Evolutionary conservation across 2,888 invertebrate species (phyloP), one percentile per base, ranked within the genome.

Genomic region (Rugalucina vietnamica): DNA sequence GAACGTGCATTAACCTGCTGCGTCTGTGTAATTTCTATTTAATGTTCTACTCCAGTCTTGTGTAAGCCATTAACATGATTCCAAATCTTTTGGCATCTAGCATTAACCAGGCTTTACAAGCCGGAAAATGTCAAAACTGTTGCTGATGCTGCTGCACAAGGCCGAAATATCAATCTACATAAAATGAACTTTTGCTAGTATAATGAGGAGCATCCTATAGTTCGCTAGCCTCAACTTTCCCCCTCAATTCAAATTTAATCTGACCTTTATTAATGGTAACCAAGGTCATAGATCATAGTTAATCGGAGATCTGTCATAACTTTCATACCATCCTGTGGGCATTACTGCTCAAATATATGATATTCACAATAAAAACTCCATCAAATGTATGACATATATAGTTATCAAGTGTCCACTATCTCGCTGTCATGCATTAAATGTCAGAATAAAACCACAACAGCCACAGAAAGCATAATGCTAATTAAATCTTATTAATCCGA

Each of bases 201-300:
- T n/a, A 54, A 54, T 18, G n/a, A 8, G n/a, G n/a, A n/a, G n/a
- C n/a, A n/a, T n/a, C n/a, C n/a, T n/a, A n/a, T n/a, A n/a, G n/a
- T n/a, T n/a, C n/a, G n/a, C n/a, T n/a, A n/a, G n/a, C n/a, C n/a
- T 8, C 54, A 54, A 21, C 54, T 34, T 34, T 65, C 21, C 21
- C 65, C 34, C 65, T 34, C 65, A n/a, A 65, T 65, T 65, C 65
- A 32, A 65, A 65, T 65, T 65, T 65, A 34, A 65, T 65, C 32
- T 65, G 65, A 65, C 65, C 65, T 65, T 65, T 65, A 65, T 65
- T 65, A 34, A 65, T 34, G 32, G 65, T 34, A 29, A 29, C 34
- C 3, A 29, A 65, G 65, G 65, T 34, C 21, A 21, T 65, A 65
- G 65, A 65, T 65, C 65, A 65, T 12, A 65, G 32, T 65, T 65